Evolutionary conservation across 2,888 invertebrate species (phyloP), one percentile per base, ranked within the genome.

Genomic region (Himalopsyche kuldschensis): DNA sequence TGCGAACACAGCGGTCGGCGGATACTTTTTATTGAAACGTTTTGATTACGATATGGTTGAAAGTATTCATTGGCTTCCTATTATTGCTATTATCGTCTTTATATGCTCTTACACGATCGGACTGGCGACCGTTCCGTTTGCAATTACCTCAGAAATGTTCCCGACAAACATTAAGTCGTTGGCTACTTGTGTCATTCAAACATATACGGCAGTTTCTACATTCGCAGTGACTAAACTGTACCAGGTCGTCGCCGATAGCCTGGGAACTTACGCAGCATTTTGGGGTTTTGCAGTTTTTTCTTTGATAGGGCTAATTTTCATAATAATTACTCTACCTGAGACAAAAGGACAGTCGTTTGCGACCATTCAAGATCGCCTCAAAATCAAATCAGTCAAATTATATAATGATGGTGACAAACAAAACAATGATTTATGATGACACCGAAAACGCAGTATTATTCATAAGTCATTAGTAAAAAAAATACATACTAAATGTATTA

Each of bases 131-230:
- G 91, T 94, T 86, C 94, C 94, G 35, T 94, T 93, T 87, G 92
- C 94, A 63, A 92, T 94, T 79, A 92, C 93, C 69, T 93, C 93
- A 3, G 94, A 94, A 89, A 91, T 94, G 88, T 93, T 95, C 88
- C 93, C 95, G 69, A 90, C 93, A 3, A 91, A 93, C 87, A 94
- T 93, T 30, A 93, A 94, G 87, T 93, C 94, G 0, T 91, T 93
- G 84, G 94, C 95, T 0, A 93, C 94, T 35, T 93, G 94, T 85
- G 90, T 94, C 5, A 93, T 93, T 80, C 93, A 94, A 82, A 91
- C 94, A 87, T 91, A 92, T 86, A 94, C 93, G 46, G 93, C 94
- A 79, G 87, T 92, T 75, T 91, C 92, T 89, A 93, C 93, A 0
- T 94, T 94, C 87, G 90, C 93, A 20, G 93, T 94, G 3, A 93